phyloP scores from a whole-genome alignment of 1,140 invertebrate genomes.

The Anagrus nilaparvatae region DNA sequence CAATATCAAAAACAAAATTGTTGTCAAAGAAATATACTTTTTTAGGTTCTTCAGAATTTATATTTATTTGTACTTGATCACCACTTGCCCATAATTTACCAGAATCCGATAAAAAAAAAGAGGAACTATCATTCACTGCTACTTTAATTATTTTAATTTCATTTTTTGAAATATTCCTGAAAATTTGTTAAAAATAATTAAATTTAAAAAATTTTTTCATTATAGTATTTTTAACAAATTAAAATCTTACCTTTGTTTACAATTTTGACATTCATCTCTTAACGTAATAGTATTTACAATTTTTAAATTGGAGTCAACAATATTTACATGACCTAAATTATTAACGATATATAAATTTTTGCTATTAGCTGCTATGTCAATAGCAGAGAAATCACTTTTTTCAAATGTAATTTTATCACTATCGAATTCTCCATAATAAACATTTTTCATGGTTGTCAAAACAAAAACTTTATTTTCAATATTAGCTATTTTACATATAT shows the following conservation, averaged over 20 bases:
- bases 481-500: constrained; percentile 29
- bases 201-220: constrained; percentile 3
- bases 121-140: constrained; percentile 48
- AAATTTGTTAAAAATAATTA: not conserved
- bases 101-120: constrained; percentile 54
- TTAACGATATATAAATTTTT: constrained; percentile 52
- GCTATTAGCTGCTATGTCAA: constrained; percentile 52
- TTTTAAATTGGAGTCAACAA: constrained; percentile 44
- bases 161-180: not conserved
- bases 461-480: constrained; percentile 32
- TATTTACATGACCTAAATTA: constrained; percentile 49
- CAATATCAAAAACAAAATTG: constrained; percentile 50
- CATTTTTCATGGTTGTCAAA: constrained; percentile 26
- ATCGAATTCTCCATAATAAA: constrained; percentile 31
- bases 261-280: constrained; percentile 52
- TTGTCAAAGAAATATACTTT: constrained; percentile 60
- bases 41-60: constrained; percentile 48
- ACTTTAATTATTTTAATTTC: constrained; percentile 47
- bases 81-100: constrained; percentile 67
- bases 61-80: constrained; percentile 56
- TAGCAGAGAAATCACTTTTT: constrained; percentile 30
- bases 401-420: constrained; percentile 19
- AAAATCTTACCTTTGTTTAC: constrained; percentile 45
- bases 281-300: constrained; percentile 50
- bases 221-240: constrained; percentile 3